Evolutionary conservation across 2,888 invertebrate species (phyloP), one percentile per base, ranked within the genome.

Genomic region (Brachycybe producta): DNA sequence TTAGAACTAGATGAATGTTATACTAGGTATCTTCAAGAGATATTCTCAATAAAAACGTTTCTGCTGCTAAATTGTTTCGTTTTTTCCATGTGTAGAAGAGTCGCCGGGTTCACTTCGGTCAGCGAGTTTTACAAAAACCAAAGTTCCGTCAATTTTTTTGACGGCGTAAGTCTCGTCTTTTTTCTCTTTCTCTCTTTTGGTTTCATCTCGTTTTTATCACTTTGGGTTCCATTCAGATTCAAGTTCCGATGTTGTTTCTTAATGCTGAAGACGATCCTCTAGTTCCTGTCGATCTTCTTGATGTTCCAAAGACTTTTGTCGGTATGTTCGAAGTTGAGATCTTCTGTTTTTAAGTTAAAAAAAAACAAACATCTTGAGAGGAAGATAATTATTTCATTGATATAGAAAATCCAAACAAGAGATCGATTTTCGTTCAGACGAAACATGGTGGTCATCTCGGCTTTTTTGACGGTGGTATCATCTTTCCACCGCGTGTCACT

Each of bases 371-470:
- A n/a, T n/a, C n/a, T n/a, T n/a, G n/a, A n/a, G n/a, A n/a, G n/a
- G n/a, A n/a, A n/a, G n/a, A n/a, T n/a, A 34, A 21, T 34, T 53
- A 50, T 23, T 19, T 26, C 26, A 13, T 28, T 5, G 36, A 5
- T 60, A 62, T 65, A 65, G 39, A 67, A 85, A 85, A 71, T 57
- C 75, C 75, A 7, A 77, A 75, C 52, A 73, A 74, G 44, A 80
- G 79, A 59, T 72, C 75, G 2, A 74, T 87, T 59, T 88, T 81
- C 63, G 70, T 90, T 49, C 82, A 86, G 65, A 70, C 88, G 23
- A 80, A 85, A 8, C 91, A 92, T 65, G 94, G 94, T 11, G 94
- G 94, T 3, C 94, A 94, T 69, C 73, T 94, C 56, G 94, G 92
- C 19, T 94, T 88, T 69, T 90, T 90, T 66, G 92, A 94, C 69